Percentiles rank a stretch among this genome's conserved stretches.
phyloP scores from a whole-genome alignment of 2,113 vertebrate species.

The Heliornis fulica region DNA sequence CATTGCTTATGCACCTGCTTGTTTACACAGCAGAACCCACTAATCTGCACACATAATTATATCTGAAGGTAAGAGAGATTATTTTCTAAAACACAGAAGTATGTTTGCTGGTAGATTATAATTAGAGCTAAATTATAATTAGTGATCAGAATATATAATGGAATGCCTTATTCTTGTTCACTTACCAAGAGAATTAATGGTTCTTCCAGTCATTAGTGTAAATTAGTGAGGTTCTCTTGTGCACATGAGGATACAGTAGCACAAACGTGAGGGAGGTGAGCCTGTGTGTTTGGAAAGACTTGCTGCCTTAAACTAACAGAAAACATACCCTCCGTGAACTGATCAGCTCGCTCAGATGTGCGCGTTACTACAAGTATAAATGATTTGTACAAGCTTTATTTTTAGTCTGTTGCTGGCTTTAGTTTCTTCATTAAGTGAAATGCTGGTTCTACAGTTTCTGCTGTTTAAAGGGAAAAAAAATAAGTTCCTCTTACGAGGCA shows the following conservation, averaged over 20 bases:
- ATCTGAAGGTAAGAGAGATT: conserved; percentile 35
- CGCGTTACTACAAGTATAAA: background rate
- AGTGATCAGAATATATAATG: conserved; percentile 52
- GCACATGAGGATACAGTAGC: conserved; percentile 34
- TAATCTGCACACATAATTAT: conserved; percentile 52
- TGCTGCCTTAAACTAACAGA: conserved; percentile 54
- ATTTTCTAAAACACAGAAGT: conserved; percentile 60
- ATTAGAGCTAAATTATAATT: conserved; percentile 54
- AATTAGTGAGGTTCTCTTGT: conserved; percentile 59
- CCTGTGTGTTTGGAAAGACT: conserved; percentile 36
- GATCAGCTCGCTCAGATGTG: background rate
- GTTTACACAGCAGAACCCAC: conserved; percentile 60
- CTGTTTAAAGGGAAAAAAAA: background rate
- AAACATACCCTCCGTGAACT: background rate
- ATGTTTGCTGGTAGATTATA: conserved; percentile 64
- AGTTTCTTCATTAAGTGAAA: background rate
- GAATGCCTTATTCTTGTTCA: conserved; percentile 61
- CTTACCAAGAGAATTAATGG: conserved; percentile 30
- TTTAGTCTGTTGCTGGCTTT: conserved; percentile 8
- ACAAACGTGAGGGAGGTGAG: conserved; percentile 45
- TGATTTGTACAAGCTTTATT: background rate
- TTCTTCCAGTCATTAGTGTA: conserved; percentile 54
- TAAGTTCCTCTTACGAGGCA: background rate
- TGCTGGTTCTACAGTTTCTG: conserved; percentile 28
- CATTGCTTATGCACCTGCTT: conserved; percentile 36